Evolutionary conservation across 2,888 invertebrate genomes (phyloP), one percentile per base, ranked within the genome.

Genomic region (Leptopilina myrica): DNA sequence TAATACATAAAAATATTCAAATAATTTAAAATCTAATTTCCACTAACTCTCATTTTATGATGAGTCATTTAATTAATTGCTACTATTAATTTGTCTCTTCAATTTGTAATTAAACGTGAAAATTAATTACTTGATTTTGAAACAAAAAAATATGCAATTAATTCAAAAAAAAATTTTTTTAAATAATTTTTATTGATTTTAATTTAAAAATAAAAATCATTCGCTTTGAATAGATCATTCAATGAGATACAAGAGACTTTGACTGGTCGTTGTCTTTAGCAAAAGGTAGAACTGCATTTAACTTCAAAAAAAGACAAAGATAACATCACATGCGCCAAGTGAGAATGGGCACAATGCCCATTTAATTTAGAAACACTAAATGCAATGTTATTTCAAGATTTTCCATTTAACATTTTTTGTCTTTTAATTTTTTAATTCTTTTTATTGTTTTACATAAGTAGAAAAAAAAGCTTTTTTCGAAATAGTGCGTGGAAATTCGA

Each of bases 281-380:
- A 81, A 80, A 83, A 79, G 77, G 79, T 75, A 77, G 67, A 75
- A 76, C 59, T 76, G 46, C 59, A 78, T 49, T 62, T 67, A 69
- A 76, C 76, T 73, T 77, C 77, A 78, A 82, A 81, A 33, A 83
- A 83, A 81, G 77, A 82, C 33, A 80, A 76, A 76, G 69, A 56
- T 66, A 73, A 46, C 79, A 69, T 75, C 80, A 82, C 82, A 83
- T 83, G 84, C 84, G 83, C 82, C 82, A 76, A 73, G 76, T 78
- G 78, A 82, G 64, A 80, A 83, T 81, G 88, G 88, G 88, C 89
- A 89, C 85, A 83, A 86, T 89, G 88, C 89, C 88, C 88, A 82
- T 80, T 80, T 78, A 73, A 64, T 64, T 33, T 33, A 64, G 40
- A 64, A 64, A 64, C 33, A 40, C 33, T 40, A 33, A 64, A 81